A percentile compares a stretch with the other conserved stretches of the same genome.
phyloP scores from a whole-genome alignment of 1,140 invertebrate genomes.

The Drosophila ambigua region DNA sequence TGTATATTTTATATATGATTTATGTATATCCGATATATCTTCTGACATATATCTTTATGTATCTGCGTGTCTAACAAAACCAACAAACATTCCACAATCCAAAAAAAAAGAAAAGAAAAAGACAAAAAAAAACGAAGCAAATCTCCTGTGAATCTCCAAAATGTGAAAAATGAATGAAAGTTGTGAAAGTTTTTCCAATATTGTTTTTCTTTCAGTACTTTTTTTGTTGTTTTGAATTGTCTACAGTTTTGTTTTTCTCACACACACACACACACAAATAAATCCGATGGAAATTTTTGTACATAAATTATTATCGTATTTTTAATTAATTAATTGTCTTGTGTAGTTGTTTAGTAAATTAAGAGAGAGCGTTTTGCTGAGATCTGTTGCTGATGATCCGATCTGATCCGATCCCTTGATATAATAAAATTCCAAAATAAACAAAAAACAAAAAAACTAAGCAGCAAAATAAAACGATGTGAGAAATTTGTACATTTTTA shows the following conservation, averaged over 20 bases:
- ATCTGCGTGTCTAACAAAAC: conserved; percentile 42
- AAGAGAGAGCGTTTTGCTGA: conserved; percentile 32
- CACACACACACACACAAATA: conserved; percentile 50
- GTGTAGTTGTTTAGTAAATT: conserved; percentile 74
- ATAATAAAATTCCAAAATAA: conserved; percentile 48
- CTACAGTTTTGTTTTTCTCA: conserved; percentile 56
- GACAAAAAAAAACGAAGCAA: conserved; percentile 10
- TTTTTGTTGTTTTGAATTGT: conserved; percentile 54
- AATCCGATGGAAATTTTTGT: conserved; percentile 76
- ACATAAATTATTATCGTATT: conserved; percentile 81
- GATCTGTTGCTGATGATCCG: conserved; percentile 34
- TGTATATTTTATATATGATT: conserved; percentile 37
- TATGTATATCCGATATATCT: neutral
- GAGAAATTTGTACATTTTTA: conserved; percentile 75
- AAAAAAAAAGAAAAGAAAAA: conserved; percentile 16
- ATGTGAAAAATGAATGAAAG: conserved; percentile 17
- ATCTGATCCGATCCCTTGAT: conserved; percentile 15
- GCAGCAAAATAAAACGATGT: neutral
- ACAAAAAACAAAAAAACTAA: conserved; percentile 32
- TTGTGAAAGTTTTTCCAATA: conserved; percentile 30
- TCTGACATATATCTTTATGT: neutral
- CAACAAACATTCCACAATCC: conserved; percentile 12
- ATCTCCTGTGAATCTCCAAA: conserved; percentile 12
- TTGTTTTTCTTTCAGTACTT: conserved; percentile 20
- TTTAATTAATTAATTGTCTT: conserved; percentile 71